Conservation (phyloP, 1,140 invertebrate species). For the Prorops nasuta region DNA sequence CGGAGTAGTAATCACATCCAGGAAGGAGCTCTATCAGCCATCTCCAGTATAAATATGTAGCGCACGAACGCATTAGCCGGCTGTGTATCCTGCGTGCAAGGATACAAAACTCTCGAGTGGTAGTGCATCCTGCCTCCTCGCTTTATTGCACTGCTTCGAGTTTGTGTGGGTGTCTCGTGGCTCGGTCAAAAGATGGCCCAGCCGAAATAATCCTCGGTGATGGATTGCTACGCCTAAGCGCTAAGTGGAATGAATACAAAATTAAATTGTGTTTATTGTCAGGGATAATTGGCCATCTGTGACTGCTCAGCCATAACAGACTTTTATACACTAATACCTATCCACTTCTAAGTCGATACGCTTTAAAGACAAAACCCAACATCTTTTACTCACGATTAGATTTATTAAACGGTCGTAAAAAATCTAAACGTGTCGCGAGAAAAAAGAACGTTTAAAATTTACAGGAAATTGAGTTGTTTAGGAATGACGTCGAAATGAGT, state of each 20-base stretch:
- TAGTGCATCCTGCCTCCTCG: conserved; percentile 8
- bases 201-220: conserved; percentile 48
- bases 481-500: too few relatives aligned
- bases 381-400: too few relatives aligned
- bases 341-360: too few relatives aligned
- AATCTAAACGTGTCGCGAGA: too few relatives aligned
- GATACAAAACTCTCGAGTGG: conserved; percentile 5
- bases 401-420: too few relatives aligned
- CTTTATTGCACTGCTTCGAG: conserved; percentile 2
- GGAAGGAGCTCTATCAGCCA: conserved; percentile 38
- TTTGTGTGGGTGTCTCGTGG: conserved; percentile 30
- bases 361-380: too few relatives aligned
- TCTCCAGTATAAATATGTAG: conserved; percentile 48
- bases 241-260: conserved; percentile 53
- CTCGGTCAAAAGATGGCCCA: conserved; percentile 40
- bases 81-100: conserved; percentile 30
- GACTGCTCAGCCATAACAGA: conserved; percentile 34
- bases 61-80: conserved; percentile 40
- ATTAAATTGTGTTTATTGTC: conserved; percentile 55
- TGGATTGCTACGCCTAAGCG: conserved; percentile 44
- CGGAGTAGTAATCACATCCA: conserved; percentile 30
- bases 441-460: too few relatives aligned
- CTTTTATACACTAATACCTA: conserved; percentile 15
- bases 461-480: too few relatives aligned
- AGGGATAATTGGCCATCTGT: conserved; percentile 52